Percentiles rank a stretch among this genome's conserved stretches.
phyloP scores from a whole-genome alignment of 2,797 vertebrate genomes.

The Leuciscus waleckii region DNA sequence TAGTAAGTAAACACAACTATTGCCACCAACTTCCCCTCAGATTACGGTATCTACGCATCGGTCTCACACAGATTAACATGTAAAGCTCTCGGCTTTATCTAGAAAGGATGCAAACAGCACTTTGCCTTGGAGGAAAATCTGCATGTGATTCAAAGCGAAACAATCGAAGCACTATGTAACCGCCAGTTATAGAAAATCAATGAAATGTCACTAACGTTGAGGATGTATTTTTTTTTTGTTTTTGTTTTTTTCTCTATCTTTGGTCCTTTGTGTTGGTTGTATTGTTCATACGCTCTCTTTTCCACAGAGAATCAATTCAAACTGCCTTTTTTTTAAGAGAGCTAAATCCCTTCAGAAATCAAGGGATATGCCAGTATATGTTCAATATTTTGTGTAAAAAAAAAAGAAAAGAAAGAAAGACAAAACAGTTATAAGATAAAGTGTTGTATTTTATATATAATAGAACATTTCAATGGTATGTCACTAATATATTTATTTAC shows the following conservation, averaged over 20 bases:
- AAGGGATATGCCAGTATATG: slow-evolving; percentile 83
- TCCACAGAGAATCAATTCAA: slow-evolving; percentile 76
- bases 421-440: slow-evolving; percentile 81
- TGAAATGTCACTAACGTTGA: slow-evolving; percentile 56
- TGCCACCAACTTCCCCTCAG: slow-evolving; percentile 3
- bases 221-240: slow-evolving; percentile 55
- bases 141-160: slow-evolving; percentile 59
- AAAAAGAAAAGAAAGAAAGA: slow-evolving; percentile 74
- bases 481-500: slow-evolving; percentile 99
- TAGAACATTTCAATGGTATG: slow-evolving; percentile 92
- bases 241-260: slow-evolving; percentile 62
- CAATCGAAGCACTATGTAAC: slow-evolving; percentile 67
- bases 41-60: slow-evolving; percentile 16
- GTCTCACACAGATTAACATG: background rate
- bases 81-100: slow-evolving; percentile 60
- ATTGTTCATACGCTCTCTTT: slow-evolving; percentile 62
- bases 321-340: slow-evolving; percentile 79
- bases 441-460: slow-evolving; percentile 94
- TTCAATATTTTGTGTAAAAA: slow-evolving; percentile 84
- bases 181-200: slow-evolving; percentile 60
- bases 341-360: slow-evolving; percentile 76
- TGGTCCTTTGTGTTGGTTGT: slow-evolving; percentile 55
- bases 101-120: slow-evolving; percentile 76
- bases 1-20: slow-evolving; percentile 26
- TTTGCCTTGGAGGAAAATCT: slow-evolving; percentile 66